Evolutionary conservation across 2,113 vertebrate species (phyloP), one percentile per base, ranked within the genome.

Genomic region (Gambusia affinis): DNA sequence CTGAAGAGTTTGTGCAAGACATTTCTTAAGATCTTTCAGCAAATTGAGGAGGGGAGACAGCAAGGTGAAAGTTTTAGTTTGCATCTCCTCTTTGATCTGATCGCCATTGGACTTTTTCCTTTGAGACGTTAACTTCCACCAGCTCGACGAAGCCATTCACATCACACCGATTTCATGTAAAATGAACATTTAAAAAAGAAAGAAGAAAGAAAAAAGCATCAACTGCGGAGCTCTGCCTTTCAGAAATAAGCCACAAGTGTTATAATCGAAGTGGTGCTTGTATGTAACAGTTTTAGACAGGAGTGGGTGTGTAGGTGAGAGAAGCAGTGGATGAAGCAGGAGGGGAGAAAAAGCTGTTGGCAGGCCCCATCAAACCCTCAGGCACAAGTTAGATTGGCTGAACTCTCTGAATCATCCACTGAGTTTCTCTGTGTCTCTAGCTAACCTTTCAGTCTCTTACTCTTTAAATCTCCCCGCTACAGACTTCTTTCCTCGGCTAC

Each of bases 341-440:
- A 31, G 22, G 64, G 72, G 60, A 80, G 78, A 61, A 47, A 47
- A 39, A 78, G 72, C n/a, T 79, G 54, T 73, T 81, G 86, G 77
- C 82, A 82, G 81, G 60, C 83, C 64, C 62, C 57, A 30, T 74
- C 33, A 24, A 79, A 75, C 72, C 87, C 84, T 80, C 75, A 72
- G 89, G 89, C 84, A 72, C 39, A 64, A 85, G 82, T 85, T 79
- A 67, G 75, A 92, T 84, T 73, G 67, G 60, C 78, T 69, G 75
- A 85, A 88, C 83, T 89, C 62, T 72, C 67, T 88, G 88, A 90
- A 81, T 92, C 89, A 87, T 83, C 79, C 64, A 12, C 81, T 4
- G 71, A 70, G 67, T 84, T 84, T 82, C 80, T 88, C 70, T 70
- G 30, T 19, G 39, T 68, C 76, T 80, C 76, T 60, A 57, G 51